Conservation (phyloP, 2,888 invertebrate species). For the Neoscelio sp. region DNA sequence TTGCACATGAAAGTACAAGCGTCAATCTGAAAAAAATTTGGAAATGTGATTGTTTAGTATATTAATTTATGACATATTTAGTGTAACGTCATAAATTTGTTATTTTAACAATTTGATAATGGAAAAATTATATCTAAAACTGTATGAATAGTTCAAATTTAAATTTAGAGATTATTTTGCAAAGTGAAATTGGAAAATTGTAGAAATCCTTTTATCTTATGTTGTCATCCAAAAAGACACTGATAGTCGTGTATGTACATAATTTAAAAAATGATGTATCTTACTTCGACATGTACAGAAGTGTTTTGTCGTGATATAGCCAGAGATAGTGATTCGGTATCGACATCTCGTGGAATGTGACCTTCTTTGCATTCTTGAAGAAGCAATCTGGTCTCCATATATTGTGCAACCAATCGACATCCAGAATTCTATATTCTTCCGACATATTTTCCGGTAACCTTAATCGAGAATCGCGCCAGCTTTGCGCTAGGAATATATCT, state of each 20-base stretch:
- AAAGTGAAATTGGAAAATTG: too few species aligned
- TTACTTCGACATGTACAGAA: slow-evolving; percentile 97
- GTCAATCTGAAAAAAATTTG: slow-evolving; percentile 87
- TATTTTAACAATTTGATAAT: too few species aligned
- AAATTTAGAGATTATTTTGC: too few species aligned
- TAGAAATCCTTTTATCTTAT: too few species aligned
- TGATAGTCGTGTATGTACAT: neutral
- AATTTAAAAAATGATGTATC: slow-evolving; percentile 73
- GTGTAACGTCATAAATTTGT: too few species aligned
- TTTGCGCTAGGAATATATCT: slow-evolving; percentile 96
- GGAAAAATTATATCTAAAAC: too few species aligned
- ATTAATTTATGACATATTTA: too few species aligned
- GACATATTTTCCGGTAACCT: slow-evolving; percentile 97
- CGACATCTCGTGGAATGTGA: slow-evolving; percentile 96
- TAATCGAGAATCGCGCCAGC: slow-evolving; percentile 95
- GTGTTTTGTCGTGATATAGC: slow-evolving; percentile 95
- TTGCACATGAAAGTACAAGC: slow-evolving; percentile 94
- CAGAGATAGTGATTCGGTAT: slow-evolving; percentile 97
- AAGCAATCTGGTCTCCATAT: slow-evolving; percentile 97
- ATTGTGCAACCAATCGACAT: slow-evolving; percentile 94
- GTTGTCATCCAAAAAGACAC: too few species aligned
- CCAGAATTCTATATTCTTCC: slow-evolving; percentile 94
- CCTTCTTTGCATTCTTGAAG: slow-evolving; percentile 97
- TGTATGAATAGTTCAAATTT: too few species aligned
- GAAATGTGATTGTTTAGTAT: too few species aligned